Conservation (phyloP, 2,888 invertebrate species). For the Andrena hattorfiana region DNA sequence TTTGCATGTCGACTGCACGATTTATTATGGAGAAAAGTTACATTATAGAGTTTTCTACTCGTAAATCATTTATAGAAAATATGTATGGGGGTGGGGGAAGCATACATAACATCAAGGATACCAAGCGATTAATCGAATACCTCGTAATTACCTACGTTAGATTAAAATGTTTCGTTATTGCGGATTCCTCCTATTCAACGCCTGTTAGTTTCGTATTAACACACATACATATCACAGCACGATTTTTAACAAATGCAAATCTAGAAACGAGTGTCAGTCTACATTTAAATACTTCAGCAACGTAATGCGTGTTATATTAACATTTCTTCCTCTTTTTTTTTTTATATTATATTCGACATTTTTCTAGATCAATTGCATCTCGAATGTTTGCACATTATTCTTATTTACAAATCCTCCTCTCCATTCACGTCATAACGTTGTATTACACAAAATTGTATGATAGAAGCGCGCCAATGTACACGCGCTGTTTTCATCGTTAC, state of each 20-base stretch:
- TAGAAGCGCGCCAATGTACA: constrained; percentile 7
- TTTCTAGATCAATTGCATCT: constrained; percentile 44
- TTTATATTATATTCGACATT: constrained; percentile 50
- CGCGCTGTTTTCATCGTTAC: constrained; percentile 6
- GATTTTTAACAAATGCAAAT: constrained; percentile 80
- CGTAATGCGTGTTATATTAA: constrained; percentile 78
- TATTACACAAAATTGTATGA: constrained; percentile 9
- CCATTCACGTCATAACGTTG: constrained; percentile 5
- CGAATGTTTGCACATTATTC: constrained; percentile 31
- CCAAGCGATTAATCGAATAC: constrained; percentile 67
- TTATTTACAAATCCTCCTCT: constrained; percentile 53
- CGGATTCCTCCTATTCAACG: constrained; percentile 51
- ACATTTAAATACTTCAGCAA: constrained; percentile 80
- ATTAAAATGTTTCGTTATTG: constrained; percentile 63
- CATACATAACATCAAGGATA: constrained; percentile 70
- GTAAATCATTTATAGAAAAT: constrained; percentile 69
- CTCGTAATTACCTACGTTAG: constrained; percentile 64
- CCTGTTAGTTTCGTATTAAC: constrained; percentile 69
- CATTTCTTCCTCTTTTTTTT: constrained; percentile 65
- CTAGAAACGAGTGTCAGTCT: constrained; percentile 73
- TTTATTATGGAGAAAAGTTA: constrained; percentile 74
- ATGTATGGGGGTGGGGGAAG: constrained; percentile 68
- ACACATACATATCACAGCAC: constrained; percentile 82
- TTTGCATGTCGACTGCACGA: constrained; percentile 22
- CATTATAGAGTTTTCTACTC: constrained; percentile 66